A percentile compares a stretch with the other conserved stretches of the same genome.
Evolutionary conservation across 2,888 invertebrate species (phyloP).

Genomic region (Aphidoletes aphidimyza): DNA sequence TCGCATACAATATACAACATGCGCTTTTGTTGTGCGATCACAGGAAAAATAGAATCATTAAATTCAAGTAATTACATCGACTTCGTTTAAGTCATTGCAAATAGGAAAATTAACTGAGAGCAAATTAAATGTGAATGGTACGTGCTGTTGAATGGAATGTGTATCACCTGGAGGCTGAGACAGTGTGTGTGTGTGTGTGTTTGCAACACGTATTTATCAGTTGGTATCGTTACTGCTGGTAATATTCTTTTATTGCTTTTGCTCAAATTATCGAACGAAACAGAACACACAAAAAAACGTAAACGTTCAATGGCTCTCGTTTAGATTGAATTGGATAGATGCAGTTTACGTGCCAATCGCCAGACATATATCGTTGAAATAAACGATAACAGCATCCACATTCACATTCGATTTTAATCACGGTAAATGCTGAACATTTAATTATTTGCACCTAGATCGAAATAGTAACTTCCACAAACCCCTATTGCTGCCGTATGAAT

Average conservation of each 20-base stretch:
- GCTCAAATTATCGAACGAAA: background rate
- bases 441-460: too few relatives aligned
- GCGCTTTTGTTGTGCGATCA: background rate
- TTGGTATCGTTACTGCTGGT: background rate
- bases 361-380: background rate
- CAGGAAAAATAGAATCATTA: background rate
- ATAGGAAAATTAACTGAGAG: slow-evolving; percentile 33
- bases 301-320: background rate
- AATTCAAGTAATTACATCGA: background rate
- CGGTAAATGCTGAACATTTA: too few relatives aligned
- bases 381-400: background rate
- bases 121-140: slow-evolving; percentile 9
- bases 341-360: background rate
- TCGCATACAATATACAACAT: background rate
- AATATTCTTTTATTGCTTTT: background rate
- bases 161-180: background rate
- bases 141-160: background rate
- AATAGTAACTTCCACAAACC: too few relatives aligned
- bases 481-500: too few relatives aligned
- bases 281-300: background rate
- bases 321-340: background rate
- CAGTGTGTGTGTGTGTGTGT: background rate
- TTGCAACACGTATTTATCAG: background rate
- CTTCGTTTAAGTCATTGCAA: background rate
- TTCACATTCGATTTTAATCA: background rate